Evolutionary conservation across 2,797 vertebrate species (phyloP).

Genomic region (Todus mexicanus): DNA sequence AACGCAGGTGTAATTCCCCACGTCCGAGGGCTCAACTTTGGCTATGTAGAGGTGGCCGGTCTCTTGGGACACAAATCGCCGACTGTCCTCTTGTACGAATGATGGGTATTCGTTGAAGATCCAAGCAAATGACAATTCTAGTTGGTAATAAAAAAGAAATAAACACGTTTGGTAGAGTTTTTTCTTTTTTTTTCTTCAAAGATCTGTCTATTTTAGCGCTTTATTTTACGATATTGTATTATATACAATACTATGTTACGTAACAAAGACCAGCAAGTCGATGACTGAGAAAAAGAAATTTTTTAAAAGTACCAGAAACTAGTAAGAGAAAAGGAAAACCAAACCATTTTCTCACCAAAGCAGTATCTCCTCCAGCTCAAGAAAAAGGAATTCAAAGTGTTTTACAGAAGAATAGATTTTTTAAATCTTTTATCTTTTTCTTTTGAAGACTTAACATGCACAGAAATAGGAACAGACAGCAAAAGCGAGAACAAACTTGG

Average conservation of each 20-base stretch:
- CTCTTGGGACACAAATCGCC: slow-evolving; percentile 92
- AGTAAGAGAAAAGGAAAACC: not conserved
- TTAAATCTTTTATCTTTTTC: not conserved
- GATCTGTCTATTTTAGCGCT: not conserved
- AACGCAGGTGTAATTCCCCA: slow-evolving; percentile 94
- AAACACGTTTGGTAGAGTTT: not conserved
- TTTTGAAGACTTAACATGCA: not conserved
- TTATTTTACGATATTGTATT: not conserved
- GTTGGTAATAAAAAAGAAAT: not conserved
- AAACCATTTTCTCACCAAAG: not conserved
- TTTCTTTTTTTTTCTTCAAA: not conserved
- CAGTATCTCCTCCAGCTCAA: not conserved
- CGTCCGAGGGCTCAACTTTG: slow-evolving; percentile 90
- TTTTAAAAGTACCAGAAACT: not conserved
- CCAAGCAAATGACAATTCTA: slow-evolving; percentile 90
- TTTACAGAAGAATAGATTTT: not conserved
- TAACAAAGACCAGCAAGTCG: not conserved
- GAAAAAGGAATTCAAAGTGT: not conserved
- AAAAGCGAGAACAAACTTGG: not conserved
- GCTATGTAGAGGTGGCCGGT: slow-evolving; percentile 94
- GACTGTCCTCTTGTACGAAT: slow-evolving; percentile 90
- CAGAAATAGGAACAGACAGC: not conserved
- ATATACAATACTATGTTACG: too few relatives aligned
- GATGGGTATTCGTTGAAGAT: slow-evolving; percentile 93
- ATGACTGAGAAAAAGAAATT: not conserved